A percentile compares a stretch with the other conserved stretches of the same genome.
Conservation (phyloP, 2,797 vertebrate genomes). For the Amphiprion clarkii region DNA sequence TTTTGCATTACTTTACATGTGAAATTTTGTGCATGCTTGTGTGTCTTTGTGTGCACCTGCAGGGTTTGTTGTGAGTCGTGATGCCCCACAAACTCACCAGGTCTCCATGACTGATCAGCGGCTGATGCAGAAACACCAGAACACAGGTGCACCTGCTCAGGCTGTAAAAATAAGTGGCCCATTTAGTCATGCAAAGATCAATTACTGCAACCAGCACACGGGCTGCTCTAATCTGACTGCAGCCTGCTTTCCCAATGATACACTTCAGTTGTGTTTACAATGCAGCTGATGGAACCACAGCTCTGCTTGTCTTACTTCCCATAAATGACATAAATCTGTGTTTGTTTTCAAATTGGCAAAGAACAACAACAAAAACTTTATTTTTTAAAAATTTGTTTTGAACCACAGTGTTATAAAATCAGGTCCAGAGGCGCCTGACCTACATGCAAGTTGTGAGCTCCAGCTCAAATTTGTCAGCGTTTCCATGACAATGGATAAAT, state of each 20-base stretch:
- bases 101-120: slow-evolving; percentile 78
- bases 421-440: slow-evolving; percentile 54
- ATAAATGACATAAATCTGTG: not conserved
- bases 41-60: slow-evolving; percentile 49
- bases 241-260: slow-evolving; percentile 35
- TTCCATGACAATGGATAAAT: slow-evolving; percentile 69
- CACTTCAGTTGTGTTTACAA: slow-evolving; percentile 25
- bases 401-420: slow-evolving; percentile 54
- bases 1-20: slow-evolving; percentile 17
- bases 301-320: not conserved
- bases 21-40: not conserved
- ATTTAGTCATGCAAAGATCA: slow-evolving; percentile 80
- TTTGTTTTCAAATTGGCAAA: slow-evolving; percentile 12
- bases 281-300: slow-evolving; percentile 11
- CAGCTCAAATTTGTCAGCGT: slow-evolving; percentile 53
- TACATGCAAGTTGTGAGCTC: slow-evolving; percentile 56
- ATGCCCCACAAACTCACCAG: slow-evolving; percentile 77
- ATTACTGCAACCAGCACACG: slow-evolving; percentile 58
- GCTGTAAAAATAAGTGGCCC: slow-evolving; percentile 81
- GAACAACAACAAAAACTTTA: not conserved
- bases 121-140: slow-evolving; percentile 66
- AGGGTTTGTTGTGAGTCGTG: slow-evolving; percentile 42
- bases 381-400: slow-evolving; percentile 8
- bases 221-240: slow-evolving; percentile 29
- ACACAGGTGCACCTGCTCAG: slow-evolving; percentile 75